A percentile compares a stretch with the other conserved stretches of the same genome.
These are phyloP conservation scores for Marasmarcha lunaedactyla DNA, from an alignment of 2,888 invertebrate genomes.

Conservation along the genomic window DNA sequence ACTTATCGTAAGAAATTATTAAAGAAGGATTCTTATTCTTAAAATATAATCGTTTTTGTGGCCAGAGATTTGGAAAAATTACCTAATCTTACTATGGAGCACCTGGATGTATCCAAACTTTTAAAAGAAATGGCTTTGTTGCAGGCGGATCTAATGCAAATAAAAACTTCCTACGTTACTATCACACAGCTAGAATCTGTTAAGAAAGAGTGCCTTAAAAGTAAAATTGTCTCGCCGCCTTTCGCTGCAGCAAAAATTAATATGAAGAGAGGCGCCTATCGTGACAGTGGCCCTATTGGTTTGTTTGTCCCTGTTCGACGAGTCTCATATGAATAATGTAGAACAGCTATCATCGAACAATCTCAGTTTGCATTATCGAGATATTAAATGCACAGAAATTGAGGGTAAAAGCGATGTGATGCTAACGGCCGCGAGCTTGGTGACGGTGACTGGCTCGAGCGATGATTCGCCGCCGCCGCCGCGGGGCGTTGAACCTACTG, in stretches of 20 bases:
- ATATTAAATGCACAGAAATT: not conserved
- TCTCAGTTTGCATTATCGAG: not conserved
- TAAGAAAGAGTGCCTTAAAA: not conserved
- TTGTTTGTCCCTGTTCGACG: constrained; percentile 6
- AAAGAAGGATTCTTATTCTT: too few species aligned
- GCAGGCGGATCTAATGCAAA: constrained; percentile 1
- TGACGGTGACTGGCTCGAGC: not conserved
- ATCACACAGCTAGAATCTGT: constrained; percentile 1
- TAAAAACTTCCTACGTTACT: constrained; percentile 4
- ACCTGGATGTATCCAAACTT: constrained; percentile 8
- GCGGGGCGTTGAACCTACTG: not conserved
- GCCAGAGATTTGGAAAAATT: constrained; percentile 7
- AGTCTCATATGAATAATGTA: not conserved
- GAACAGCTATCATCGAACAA: not conserved
- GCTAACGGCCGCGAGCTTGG: not conserved
- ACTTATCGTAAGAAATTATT: too few species aligned
- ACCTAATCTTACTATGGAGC: constrained; percentile 8
- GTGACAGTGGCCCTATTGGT: constrained; percentile 10
- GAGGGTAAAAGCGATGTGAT: not conserved
- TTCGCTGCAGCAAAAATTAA: constrained; percentile 8
- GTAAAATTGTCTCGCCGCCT: constrained; percentile 4
- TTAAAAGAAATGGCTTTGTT: constrained; percentile 3
- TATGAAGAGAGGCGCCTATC: constrained; percentile 9
- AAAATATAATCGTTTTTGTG: too few species aligned
- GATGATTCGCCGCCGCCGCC: not conserved